Evolutionary conservation across 1,140 invertebrate genomes (phyloP), one percentile per base, ranked within the genome.

Genomic region (Elysia chlorotica): DNA sequence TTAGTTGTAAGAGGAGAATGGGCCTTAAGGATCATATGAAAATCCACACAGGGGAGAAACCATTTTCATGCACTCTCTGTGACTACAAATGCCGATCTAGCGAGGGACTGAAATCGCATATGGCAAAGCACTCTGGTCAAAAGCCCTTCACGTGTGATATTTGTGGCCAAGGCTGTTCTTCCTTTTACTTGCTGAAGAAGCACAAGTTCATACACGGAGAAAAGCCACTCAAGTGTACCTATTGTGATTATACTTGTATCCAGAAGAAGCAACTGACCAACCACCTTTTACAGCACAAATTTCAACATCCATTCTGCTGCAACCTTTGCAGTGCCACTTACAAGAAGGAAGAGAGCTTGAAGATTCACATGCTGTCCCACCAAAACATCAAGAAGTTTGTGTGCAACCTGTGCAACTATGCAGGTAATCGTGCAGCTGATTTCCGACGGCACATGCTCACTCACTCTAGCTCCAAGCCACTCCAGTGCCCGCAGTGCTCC

Each of bases 331-430:
- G 35, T 37, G 68, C 68, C 25, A 59, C 54, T 2, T 70, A 70
- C 68, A 70, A 70, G 35, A 70, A 70, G 35, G 68, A 70, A 61
- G 68, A 70, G 25, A 70, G 68, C 41, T 36, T 70, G 31, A 70
- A 70, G 56, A 59, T 70, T 36, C 68, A 70, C 35, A 70, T 70
- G 68, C 31, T 70, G 68, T 59, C 57, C 21, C 68, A 70, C 28
- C 57, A 59, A 25, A 70, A 70, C 56, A 61, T 70, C n/a, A 59
- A 38, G 36, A 59, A 61, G 38, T 70, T 61, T 70, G 57, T 31
- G 3, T 70, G 68, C 28, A 61, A 61, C 56, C 17, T 70, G 68
- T 70, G 68, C 25, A 70, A 5, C n/a, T 70, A 70, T 41, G 68
- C 68, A 17, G 68, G 68, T 30, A 70, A 70, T 31, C 54, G 68